phyloP scores from a whole-genome alignment of 2,888 invertebrate species.

The Ephialtes manifestator region DNA sequence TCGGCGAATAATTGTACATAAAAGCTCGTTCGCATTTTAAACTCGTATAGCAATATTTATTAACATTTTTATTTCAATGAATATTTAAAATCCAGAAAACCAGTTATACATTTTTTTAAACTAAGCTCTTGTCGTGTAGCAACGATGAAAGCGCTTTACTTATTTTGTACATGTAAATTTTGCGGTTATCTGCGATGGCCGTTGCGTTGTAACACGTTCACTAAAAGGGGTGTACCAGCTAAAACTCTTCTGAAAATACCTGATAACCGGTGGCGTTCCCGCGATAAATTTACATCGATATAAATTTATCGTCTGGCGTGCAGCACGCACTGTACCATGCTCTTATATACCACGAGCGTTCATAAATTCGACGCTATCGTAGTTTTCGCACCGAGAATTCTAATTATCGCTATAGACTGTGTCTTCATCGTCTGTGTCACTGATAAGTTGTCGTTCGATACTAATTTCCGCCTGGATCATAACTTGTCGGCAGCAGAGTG shows the following conservation, averaged over 20 bases:
- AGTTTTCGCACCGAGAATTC: constrained; percentile 52
- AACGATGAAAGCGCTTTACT: constrained; percentile 24
- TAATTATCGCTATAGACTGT: constrained; percentile 56
- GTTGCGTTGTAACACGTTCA: constrained; percentile 40
- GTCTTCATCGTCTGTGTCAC: constrained; percentile 27
- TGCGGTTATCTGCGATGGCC: constrained; percentile 41
- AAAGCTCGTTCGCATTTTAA: too few species aligned
- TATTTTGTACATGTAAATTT: constrained; percentile 52
- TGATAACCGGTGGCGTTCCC: constrained; percentile 55
- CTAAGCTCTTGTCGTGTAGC: background rate
- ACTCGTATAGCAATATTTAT: too few species aligned
- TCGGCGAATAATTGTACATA: too few species aligned
- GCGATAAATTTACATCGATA: constrained; percentile 67
- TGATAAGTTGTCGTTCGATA: constrained; percentile 32
- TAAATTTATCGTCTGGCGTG: constrained; percentile 66
- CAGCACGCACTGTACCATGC: constrained; percentile 58
- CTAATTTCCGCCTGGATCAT: constrained; percentile 53
- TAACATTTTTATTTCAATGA: too few species aligned
- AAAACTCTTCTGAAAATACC: constrained; percentile 67
- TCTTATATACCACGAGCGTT: constrained; percentile 51
- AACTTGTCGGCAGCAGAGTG: constrained; percentile 35
- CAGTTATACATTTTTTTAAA: too few species aligned
- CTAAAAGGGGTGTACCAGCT: constrained; percentile 25
- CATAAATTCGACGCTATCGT: constrained; percentile 52
- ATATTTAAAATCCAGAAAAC: too few species aligned